phyloP scores from a whole-genome alignment of 1,140 invertebrate species.

The Hypsibius dujardini region DNA sequence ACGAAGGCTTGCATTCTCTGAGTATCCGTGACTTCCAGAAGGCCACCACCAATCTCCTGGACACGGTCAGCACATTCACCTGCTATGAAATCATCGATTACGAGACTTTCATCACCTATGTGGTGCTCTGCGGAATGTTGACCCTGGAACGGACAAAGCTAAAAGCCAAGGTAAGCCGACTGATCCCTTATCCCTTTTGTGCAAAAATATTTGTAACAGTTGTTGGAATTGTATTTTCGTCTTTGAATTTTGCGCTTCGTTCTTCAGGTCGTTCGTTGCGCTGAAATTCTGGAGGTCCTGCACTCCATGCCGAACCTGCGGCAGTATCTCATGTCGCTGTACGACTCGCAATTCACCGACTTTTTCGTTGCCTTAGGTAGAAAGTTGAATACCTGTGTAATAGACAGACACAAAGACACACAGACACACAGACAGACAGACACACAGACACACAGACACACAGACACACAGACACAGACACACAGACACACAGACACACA shows the following conservation, averaged over 20 bases:
- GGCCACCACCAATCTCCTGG: constrained; percentile 82
- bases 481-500: too few relatives aligned
- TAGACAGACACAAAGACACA: too few relatives aligned
- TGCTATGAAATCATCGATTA: constrained; percentile 98
- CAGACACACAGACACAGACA: too few relatives aligned
- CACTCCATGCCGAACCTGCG: constrained; percentile 69
- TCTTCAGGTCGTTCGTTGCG: constrained; percentile 71
- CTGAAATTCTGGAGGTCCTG: constrained; percentile 84
- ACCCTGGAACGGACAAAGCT: constrained; percentile 62
- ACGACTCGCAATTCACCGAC: constrained; percentile 88
- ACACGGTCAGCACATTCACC: constrained; percentile 97
- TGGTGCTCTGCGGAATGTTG: constrained; percentile 68
- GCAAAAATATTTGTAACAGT: constrained; percentile 2
- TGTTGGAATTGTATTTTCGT: constrained; percentile 22
- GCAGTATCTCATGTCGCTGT: constrained; percentile 79
- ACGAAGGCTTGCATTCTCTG: constrained; percentile 83
- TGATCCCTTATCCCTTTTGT: constrained; percentile 16
- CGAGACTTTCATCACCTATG: constrained; percentile 70
- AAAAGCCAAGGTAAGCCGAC: constrained; percentile 47
- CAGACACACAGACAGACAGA: too few relatives aligned
- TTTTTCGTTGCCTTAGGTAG: constrained; percentile 78
- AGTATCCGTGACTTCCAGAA: constrained; percentile 86
- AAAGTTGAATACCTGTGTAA: constrained; percentile 23
- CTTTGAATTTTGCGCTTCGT: too few relatives aligned
- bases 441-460: too few relatives aligned